phyloP scores from a whole-genome alignment of 2,888 invertebrate species.

The Lamellibrachia satsuma region DNA sequence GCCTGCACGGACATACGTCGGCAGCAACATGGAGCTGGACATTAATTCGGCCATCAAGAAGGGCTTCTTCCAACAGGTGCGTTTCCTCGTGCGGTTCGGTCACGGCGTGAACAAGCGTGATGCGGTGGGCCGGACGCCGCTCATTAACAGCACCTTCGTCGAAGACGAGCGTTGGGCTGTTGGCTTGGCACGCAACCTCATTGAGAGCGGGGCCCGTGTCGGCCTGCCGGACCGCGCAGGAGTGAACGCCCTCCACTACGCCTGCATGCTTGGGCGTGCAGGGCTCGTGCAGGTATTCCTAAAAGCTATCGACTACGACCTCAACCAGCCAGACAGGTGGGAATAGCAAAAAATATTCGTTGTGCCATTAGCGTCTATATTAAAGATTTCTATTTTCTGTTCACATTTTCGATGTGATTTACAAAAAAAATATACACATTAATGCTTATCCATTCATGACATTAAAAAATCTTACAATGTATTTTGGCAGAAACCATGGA shows the following conservation, averaged over 20 bases:
- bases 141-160: constrained; percentile 59
- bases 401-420: background rate
- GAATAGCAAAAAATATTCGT: constrained; percentile 31
- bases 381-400: background rate
- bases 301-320: constrained; percentile 59
- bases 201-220: constrained; percentile 59
- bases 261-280: constrained; percentile 55
- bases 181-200: constrained; percentile 57
- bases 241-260: constrained; percentile 60
- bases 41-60: constrained; percentile 52
- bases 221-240: constrained; percentile 52
- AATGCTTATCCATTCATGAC: background rate
- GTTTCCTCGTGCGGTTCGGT: constrained; percentile 57
- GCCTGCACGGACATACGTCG: background rate
- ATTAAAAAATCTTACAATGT: background rate
- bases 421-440: background rate
- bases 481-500: background rate
- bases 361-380: background rate
- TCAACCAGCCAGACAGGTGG: constrained; percentile 53
- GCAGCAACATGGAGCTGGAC: constrained; percentile 32
- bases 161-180: constrained; percentile 58
- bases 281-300: constrained; percentile 47
- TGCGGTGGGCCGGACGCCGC: constrained; percentile 52
- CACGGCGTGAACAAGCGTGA: constrained; percentile 52
- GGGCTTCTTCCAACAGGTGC: constrained; percentile 60